Evolutionary conservation across 2,888 invertebrate genomes (phyloP).

Genomic region (Leptinotarsa rubiginosa): DNA sequence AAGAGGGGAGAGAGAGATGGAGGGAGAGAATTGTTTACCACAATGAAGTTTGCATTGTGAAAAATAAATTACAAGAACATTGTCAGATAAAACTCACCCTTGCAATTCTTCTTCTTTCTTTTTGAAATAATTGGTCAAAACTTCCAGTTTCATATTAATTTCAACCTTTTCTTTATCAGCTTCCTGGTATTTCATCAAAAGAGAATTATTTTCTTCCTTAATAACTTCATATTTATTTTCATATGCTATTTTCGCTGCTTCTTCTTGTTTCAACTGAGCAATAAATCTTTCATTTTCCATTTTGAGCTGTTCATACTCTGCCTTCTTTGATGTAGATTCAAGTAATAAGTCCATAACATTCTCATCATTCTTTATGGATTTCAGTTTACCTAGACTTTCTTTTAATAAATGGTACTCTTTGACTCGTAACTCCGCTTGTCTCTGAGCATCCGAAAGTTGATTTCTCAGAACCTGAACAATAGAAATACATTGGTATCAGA

Average conservation of each 20-base stretch:
- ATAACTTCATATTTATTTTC: conserved; percentile 65
- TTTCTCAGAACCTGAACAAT: conserved; percentile 61
- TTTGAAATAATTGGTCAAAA: conserved; percentile 89
- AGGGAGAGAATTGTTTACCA: too few relatives aligned
- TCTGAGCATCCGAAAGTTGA: conserved; percentile 62
- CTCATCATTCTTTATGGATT: conserved; percentile 63
- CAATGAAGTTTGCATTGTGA: neutral
- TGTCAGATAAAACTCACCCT: conserved; percentile 72
- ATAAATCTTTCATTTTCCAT: conserved; percentile 69
- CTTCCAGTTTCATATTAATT: conserved; percentile 85
- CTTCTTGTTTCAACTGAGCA: conserved; percentile 65
- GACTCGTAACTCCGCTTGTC: conserved; percentile 60
- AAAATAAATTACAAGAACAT: neutral
- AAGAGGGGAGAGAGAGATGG: too few relatives aligned
- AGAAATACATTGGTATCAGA: conserved; percentile 9
- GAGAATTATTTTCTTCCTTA: conserved; percentile 68
- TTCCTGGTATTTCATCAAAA: conserved; percentile 72
- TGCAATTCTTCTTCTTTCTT: conserved; percentile 89
- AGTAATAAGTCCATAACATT: conserved; percentile 63
- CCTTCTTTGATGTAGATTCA: conserved; percentile 71
- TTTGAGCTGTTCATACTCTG: conserved; percentile 70
- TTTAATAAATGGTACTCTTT: conserved; percentile 67
- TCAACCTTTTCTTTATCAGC: conserved; percentile 81
- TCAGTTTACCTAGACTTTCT: conserved; percentile 66
- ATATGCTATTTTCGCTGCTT: conserved; percentile 65